These are phyloP conservation scores for Ammospiza maritima DNA, from an alignment of 2,797 vertebrate genomes.

Conservation along the genomic window DNA sequence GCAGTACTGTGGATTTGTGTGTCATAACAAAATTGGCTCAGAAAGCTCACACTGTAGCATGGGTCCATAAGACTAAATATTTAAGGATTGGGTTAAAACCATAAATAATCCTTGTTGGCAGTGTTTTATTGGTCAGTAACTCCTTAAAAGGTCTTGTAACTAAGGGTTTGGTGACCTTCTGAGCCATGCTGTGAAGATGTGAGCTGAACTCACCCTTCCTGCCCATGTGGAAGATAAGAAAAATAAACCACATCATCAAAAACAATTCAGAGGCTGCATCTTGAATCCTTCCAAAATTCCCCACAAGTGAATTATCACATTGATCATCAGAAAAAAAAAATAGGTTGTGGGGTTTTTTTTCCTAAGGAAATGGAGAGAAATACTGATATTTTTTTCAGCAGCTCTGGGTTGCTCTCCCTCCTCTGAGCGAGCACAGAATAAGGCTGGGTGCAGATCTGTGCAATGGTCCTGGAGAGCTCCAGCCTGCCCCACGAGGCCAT, in stretches of 20 bases:
- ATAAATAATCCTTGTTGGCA: neutral
- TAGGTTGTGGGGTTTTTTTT: fast-evolving
- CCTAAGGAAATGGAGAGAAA: neutral
- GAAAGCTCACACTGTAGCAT: neutral
- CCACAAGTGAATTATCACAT: neutral
- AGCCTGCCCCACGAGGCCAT: fast-evolving
- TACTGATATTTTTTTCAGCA: neutral
- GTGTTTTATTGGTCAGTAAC: neutral
- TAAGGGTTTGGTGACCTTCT: neutral
- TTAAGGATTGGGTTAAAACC: neutral
- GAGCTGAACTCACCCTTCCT: neutral
- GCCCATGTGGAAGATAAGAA: neutral
- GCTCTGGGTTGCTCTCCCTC: neutral
- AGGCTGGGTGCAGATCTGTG: neutral
- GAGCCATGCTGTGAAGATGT: neutral
- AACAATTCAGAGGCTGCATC: neutral
- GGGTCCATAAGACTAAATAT: neutral
- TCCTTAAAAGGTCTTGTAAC: neutral
- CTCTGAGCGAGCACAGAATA: neutral
- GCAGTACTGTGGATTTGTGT: neutral
- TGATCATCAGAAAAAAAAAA: neutral
- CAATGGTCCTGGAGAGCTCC: neutral
- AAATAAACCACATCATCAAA: neutral
- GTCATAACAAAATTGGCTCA: neutral
- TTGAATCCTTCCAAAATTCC: neutral